Base-by-base conservation (phyloP, 2,797 vertebrate species). In the Salarias fasciatus region DNA sequence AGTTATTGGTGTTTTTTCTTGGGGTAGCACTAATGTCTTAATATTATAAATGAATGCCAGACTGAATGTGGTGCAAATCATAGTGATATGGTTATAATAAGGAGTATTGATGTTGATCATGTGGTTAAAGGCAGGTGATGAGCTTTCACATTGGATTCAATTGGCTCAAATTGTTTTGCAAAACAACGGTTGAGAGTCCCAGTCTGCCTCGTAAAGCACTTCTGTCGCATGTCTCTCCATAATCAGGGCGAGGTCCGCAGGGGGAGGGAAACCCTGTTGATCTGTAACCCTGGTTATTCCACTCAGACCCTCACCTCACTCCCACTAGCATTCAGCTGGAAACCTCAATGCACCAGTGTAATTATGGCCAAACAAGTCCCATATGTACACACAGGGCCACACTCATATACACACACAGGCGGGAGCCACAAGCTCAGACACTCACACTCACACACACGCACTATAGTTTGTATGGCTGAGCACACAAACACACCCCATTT, bases 351-450 rank as follows among this genome's bases (percentile, higher is more conserved):
- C 92, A 92, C 92, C 68, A 72, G 91, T 89, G 89, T 94, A 94
- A 94, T 94, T 94, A 94, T 89, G 89, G 85, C 79, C 80, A 91
- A 94, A 94, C 91, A 80, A 84, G 91, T 91, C 92, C 92, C 92
- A 88, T 83, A 92, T 92, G 91, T 80, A 90, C 66, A 45, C 72
- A 69, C 59, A 61, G 58, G 44, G 31, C 65, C 59, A 55, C 51
- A 62, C 57, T 52, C 62, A 33, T 33, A 59, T 61, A 59, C 51
- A 62, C 51, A 18, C 45, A 42, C 12, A 41, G 6, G 11, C 40
- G 41, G 30, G 2, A 46, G 41, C 45, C 56, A 67, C 51, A 55
- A 60, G 56, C 66, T 80, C 51, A 77, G 56, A 80, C 38, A 1
- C 46, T 41, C 45, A 80, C 51, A 77, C 73, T 38, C 61, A 69